Conservation (phyloP, 2,797 vertebrate genomes). For the Uromys caudimaculatus region DNA sequence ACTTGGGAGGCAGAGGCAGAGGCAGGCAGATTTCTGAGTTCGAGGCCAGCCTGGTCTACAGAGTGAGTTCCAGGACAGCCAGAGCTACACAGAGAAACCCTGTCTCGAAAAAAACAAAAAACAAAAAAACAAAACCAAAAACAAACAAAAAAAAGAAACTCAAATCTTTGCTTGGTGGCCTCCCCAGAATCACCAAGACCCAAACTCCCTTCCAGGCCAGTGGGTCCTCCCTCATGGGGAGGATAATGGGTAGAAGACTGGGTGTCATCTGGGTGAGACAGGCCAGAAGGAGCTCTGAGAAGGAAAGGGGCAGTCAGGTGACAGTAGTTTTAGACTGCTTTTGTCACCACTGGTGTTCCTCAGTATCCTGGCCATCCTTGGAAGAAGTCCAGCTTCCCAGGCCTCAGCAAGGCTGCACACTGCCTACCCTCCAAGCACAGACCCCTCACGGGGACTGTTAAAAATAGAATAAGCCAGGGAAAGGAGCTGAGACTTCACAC, state of each 20-base stretch:
- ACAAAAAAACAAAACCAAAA: no score
- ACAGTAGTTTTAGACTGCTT: not conserved
- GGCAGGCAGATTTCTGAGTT: no score
- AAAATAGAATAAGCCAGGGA: not conserved
- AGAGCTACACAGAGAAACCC: no score
- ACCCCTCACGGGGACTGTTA: not conserved
- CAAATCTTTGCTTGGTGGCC: not conserved
- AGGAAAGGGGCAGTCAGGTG: not conserved
- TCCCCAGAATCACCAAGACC: not conserved
- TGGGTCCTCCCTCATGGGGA: not conserved
- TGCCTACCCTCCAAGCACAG: accelerated
- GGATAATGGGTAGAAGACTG: not conserved
- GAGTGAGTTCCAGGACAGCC: no score
- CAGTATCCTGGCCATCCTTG: not conserved
- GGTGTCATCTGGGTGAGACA: not conserved
- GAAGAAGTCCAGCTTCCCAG: not conserved
- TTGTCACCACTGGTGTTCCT: accelerated
- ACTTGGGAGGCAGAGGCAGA: no score
- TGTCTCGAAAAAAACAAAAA: no score
- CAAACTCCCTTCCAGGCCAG: not conserved
- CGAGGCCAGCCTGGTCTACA: no score
- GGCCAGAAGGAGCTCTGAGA: not conserved
- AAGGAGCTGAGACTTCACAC: not conserved
- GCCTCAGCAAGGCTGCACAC: not conserved
- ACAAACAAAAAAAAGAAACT: no score